These are phyloP conservation scores for Corynorhinus townsendii DNA, from an alignment of 2,113 vertebrate genomes.

Conservation along the genomic window DNA sequence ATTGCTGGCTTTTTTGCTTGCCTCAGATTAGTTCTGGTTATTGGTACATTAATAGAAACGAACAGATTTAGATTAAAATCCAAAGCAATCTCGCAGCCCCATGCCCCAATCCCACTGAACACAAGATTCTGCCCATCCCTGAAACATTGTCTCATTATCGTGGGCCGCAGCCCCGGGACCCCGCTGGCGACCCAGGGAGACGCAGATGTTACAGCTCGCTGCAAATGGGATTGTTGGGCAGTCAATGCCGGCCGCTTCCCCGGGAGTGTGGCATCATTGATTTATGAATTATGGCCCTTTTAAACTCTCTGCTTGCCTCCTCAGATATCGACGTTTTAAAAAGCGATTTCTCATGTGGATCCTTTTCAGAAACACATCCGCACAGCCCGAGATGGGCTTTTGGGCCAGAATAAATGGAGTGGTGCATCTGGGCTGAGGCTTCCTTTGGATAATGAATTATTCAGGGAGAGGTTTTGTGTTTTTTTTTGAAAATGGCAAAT, in stretches of 20 bases:
- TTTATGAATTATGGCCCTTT: conserved; percentile 78
- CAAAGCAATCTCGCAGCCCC: neutral
- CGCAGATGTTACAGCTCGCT: neutral
- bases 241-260: conserved; percentile 54
- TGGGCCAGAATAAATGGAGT: conserved; percentile 72
- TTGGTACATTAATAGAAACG: neutral
- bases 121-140: neutral
- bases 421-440: conserved; percentile 33
- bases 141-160: neutral
- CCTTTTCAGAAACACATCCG: conserved; percentile 66
- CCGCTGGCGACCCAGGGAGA: neutral
- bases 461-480: conserved; percentile 52
- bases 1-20: neutral
- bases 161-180: neutral
- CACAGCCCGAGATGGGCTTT: conserved; percentile 45
- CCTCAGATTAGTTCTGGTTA: neutral
- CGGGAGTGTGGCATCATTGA: conserved; percentile 72
- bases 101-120: neutral
- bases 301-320: conserved; percentile 76
- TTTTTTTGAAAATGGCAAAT: conserved; percentile 55
- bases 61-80: neutral
- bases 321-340: conserved; percentile 70
- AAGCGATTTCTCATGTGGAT: conserved; percentile 75
- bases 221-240: conserved; percentile 73
- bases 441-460: conserved; percentile 77